Evolutionary conservation across 2,113 vertebrate species (phyloP).

Genomic region (Cinclus cinclus): DNA sequence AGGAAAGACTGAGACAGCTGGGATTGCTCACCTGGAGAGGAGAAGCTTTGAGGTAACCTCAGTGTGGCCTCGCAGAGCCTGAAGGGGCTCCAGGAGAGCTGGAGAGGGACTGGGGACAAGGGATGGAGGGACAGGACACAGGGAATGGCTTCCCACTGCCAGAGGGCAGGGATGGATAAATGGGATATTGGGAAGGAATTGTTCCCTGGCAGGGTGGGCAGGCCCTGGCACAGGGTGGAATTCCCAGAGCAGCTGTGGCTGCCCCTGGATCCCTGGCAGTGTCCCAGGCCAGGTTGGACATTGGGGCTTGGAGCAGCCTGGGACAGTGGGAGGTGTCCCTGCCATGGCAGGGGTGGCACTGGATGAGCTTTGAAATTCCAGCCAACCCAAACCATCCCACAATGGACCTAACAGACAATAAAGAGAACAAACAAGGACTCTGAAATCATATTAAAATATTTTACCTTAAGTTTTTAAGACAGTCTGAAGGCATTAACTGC

Average conservation of each 20-base stretch:
- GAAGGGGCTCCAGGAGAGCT: rapidly evolving
- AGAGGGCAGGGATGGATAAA: not conserved
- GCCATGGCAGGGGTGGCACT: not conserved
- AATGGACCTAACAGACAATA: not conserved
- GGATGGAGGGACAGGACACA: not conserved
- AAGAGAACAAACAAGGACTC: not conserved
- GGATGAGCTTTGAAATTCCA: too few species aligned
- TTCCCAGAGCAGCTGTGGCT: not conserved
- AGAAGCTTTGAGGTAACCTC: not conserved
- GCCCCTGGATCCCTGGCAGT: not conserved
- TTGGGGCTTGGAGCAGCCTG: not conserved
- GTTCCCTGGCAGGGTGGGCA: rapidly evolving
- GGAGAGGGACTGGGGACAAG: not conserved
- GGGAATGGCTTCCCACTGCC: not conserved
- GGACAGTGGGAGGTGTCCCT: not conserved
- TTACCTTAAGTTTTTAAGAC: not conserved
- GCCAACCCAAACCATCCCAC: not conserved
- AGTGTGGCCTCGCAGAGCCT: rapidly evolving
- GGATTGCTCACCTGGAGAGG: not conserved
- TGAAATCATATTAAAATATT: not conserved
- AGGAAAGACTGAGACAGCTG: not conserved
- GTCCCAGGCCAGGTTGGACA: not conserved
- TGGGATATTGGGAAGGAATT: not conserved
- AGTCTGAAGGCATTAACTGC: not conserved
- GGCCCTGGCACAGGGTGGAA: not conserved